Percentiles rank a stretch among this genome's conserved stretches.
Evolutionary conservation across 2,888 invertebrate genomes (phyloP).

Genomic region (Ochropleura plecta): DNA sequence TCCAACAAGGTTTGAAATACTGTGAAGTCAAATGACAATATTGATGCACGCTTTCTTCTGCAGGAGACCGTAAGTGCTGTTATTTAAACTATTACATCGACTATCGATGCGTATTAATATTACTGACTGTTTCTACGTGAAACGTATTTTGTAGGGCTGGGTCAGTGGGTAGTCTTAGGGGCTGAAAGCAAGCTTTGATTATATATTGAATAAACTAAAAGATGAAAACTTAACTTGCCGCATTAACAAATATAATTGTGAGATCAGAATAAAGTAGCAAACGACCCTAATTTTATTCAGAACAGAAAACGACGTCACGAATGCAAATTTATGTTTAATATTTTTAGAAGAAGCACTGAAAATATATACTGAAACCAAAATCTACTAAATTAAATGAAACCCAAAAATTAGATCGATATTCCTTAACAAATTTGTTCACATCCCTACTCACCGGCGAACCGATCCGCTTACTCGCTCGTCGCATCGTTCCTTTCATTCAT

Average conservation of each 20-base stretch:
- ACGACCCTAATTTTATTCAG: not conserved
- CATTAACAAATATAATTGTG: not conserved
- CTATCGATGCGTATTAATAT: constrained; percentile 57
- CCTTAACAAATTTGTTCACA: constrained; percentile 21
- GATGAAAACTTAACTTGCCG: not conserved
- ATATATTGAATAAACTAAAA: not conserved
- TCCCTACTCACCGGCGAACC: constrained; percentile 56
- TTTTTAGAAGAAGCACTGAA: not conserved
- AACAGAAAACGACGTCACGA: not conserved
- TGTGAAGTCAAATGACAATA: constrained; percentile 11
- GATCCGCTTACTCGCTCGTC: constrained; percentile 75
- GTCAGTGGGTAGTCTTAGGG: too few relatives aligned
- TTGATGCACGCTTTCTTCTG: constrained; percentile 49
- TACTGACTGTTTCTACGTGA: not conserved
- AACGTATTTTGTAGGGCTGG: not conserved
- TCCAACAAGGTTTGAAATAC: not conserved
- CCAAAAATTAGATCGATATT: constrained; percentile 20
- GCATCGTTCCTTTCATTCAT: constrained; percentile 64
- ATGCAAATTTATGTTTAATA: not conserved
- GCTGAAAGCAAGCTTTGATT: not conserved
- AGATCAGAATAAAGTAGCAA: not conserved
- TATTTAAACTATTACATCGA: constrained; percentile 44
- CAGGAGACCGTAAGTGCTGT: constrained; percentile 35
- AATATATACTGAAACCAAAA: too few relatives aligned
- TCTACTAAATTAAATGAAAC: not conserved